Percentiles rank a stretch among this genome's conserved stretches.
Evolutionary conservation across 1,140 invertebrate genomes (phyloP).

Genomic region (Drosophila sturtevanti): DNA sequence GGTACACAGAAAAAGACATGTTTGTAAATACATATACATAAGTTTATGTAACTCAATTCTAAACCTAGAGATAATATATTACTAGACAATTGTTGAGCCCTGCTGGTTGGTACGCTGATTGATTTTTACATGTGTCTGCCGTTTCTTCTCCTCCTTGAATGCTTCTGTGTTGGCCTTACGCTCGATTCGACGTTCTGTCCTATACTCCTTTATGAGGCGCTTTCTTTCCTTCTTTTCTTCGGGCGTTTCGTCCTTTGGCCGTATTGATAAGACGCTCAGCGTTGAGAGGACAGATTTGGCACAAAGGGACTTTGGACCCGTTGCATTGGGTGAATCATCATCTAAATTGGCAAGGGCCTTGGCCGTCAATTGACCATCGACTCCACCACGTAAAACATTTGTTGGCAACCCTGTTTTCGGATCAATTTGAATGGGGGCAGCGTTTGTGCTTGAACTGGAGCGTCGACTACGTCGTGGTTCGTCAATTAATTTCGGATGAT

Average conservation of each 20-base stretch:
- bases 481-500: conserved; percentile 94
- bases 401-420: conserved; percentile 89
- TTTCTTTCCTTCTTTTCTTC: conserved; percentile 93
- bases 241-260: conserved; percentile 91
- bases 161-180: conserved; percentile 93
- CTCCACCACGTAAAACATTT: conserved; percentile 85
- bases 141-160: conserved; percentile 94
- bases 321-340: conserved; percentile 82
- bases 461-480: conserved; percentile 87
- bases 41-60: conserved; percentile 40
- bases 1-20: background rate
- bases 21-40: conserved; percentile 34
- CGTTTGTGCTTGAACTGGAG: conserved; percentile 77
- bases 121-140: conserved; percentile 89
- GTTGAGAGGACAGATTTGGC: conserved; percentile 88
- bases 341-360: conserved; percentile 88
- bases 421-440: conserved; percentile 87
- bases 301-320: conserved; percentile 84
- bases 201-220: conserved; percentile 91
- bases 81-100: conserved; percentile 87
- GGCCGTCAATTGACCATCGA: conserved; percentile 86
- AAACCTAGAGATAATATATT: conserved; percentile 35
- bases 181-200: conserved; percentile 92
- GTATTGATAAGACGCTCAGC: conserved; percentile 88
- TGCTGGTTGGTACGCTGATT: conserved; percentile 90